Evolutionary conservation across 2,888 invertebrate species (phyloP).

Genomic region (Cryptops parisi): DNA sequence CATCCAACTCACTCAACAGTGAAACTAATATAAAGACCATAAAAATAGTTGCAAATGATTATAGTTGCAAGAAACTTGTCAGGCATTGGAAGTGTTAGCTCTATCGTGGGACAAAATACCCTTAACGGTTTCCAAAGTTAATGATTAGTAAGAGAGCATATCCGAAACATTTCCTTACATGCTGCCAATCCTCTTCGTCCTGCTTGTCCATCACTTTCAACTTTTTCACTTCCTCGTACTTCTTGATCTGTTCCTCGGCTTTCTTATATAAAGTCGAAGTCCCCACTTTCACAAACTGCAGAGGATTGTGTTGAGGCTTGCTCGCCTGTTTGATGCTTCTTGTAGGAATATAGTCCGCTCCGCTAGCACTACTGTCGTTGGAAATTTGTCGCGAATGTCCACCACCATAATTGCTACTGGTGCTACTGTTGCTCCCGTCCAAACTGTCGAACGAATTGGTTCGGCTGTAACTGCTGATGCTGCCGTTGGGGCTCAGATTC

Average conservation of each 20-base stretch:
- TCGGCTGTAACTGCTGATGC: slow-evolving; percentile 12
- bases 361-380: slow-evolving; percentile 4
- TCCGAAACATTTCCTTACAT: no score
- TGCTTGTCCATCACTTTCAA: slow-evolving; percentile 59
- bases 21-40: neutral
- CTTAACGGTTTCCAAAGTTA: no score
- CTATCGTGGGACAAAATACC: no score
- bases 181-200: slow-evolving; percentile 83
- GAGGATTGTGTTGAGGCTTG: slow-evolving; percentile 69
- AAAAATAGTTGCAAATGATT: slow-evolving; percentile 18
- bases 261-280: slow-evolving; percentile 73
- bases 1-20: neutral
- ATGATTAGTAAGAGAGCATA: no score
- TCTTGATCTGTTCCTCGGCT: slow-evolving; percentile 68
- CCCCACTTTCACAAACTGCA: slow-evolving; percentile 77
- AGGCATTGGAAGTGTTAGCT: no score
- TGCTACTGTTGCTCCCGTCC: slow-evolving; percentile 13
- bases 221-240: slow-evolving; percentile 70
- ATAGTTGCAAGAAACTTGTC: no score
- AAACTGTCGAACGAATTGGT: slow-evolving; percentile 20
- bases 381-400: slow-evolving; percentile 15
- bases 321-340: slow-evolving; percentile 53
- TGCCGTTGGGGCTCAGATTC: slow-evolving; percentile 3
- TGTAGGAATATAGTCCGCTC: slow-evolving; percentile 26
- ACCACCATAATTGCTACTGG: slow-evolving; percentile 8